Evolutionary conservation across 2,888 invertebrate genomes (phyloP), one percentile per base, ranked within the genome.

Genomic region (Horisme vitalbata): DNA sequence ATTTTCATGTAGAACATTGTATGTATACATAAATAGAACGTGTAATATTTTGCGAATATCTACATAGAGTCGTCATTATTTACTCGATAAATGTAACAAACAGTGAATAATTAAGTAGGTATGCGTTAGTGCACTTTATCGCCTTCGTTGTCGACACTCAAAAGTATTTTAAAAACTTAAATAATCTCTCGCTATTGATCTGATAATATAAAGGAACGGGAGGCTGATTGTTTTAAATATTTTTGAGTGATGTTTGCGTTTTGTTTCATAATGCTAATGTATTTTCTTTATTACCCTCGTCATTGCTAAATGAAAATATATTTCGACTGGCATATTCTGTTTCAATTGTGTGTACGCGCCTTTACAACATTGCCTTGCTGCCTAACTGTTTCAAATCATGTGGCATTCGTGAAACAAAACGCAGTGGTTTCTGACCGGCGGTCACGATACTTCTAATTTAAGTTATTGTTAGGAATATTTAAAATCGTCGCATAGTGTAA

Each of bases 31-130:
- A 64, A 62, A 58, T 80, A 85, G 76, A 83, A 36, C 71, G 69
- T 79, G 67, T 84, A 74, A 80, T 81, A 87, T 86, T 87, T 86
- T 86, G 83, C 81, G 82, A 86, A 76, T 76, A 80, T 84, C 82
- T 87, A 85, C 81, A 85, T 85, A 86, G 82, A 83, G 79, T 80
- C 81, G 80, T 79, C 79, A 73, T 50, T 85, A 83, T 84, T 83
- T 83, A 83, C 81, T 68, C 73, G 71, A 66, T 74, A 63, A 60
- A 70, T 66, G 12, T 27, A 23, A 28, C n/a, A 7, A 55, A 67
- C 67, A 52, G 63, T 71, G 62, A 67, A 66, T 71, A 68, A 64
- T 67, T 74, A 78, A 68, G 61, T 77, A 75, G 55, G 74, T 71
- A 63, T 53, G 2, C 6, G 1, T 45, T 61, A 41, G 11, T 41